Conservation (phyloP, 35 echinoderm and acorn worm genomes). For the Anneissia japonica region DNA sequence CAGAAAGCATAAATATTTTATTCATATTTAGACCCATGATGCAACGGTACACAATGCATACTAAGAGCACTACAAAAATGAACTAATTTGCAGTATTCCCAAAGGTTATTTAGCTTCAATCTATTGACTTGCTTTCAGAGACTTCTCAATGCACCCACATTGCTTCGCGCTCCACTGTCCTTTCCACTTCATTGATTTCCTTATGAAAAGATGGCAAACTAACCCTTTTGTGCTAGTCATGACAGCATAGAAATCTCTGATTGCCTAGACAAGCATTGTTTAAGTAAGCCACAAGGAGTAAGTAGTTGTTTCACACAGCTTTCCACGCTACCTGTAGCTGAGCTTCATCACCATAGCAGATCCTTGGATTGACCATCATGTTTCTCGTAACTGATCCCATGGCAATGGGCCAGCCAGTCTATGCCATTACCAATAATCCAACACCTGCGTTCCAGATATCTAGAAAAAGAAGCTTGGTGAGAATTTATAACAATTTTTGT, state of each 20-base stretch:
- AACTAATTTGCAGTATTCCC: neutral
- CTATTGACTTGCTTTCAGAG: neutral
- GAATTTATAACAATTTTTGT: neutral
- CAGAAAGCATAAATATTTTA: neutral
- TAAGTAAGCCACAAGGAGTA: neutral
- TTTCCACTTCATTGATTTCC: neutral
- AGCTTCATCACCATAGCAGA: neutral
- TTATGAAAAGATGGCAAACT: neutral
- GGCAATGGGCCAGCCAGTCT: neutral
- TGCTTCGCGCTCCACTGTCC: neutral
- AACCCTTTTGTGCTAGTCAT: neutral
- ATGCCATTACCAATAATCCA: neutral
- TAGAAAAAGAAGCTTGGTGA: neutral
- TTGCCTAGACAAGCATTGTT: slow-evolving; percentile 1
- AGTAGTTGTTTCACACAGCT: neutral
- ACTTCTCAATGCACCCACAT: neutral
- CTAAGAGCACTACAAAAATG: neutral
- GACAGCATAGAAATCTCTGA: neutral
- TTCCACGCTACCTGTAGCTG: neutral
- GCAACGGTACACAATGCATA: neutral
- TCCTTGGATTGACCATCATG: neutral
- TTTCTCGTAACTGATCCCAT: neutral
- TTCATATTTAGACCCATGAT: neutral
- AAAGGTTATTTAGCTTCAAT: neutral
- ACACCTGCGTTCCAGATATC: neutral